Evolutionary conservation across 2,888 invertebrate genomes (phyloP).

Genomic region (Prosapia bicincta): DNA sequence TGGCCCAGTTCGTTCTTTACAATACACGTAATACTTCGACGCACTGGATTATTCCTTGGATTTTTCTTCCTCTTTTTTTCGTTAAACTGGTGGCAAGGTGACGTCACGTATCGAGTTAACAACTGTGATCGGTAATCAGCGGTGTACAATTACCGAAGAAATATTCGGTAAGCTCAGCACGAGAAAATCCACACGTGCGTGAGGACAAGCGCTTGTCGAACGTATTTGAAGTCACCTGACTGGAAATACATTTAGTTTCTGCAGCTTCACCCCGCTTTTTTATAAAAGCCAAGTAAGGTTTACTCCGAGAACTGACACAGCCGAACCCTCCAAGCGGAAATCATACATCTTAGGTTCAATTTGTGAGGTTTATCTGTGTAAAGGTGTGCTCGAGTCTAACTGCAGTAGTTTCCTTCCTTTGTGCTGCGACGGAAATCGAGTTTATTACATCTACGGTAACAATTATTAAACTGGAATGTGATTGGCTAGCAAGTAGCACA

Average conservation of each 20-base stretch:
- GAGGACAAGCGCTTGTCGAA: not conserved
- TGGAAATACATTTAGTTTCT: not conserved
- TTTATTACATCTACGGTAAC: no score
- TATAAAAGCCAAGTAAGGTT: not conserved
- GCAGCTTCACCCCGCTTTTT: not conserved
- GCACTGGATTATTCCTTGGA: no score
- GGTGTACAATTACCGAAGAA: not conserved
- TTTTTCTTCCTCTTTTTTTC: no score
- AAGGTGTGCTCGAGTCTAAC: no score
- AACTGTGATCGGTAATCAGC: not conserved
- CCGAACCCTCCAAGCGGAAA: not conserved
- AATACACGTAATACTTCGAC: no score
- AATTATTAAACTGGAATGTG: no score
- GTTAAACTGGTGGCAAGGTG: no score
- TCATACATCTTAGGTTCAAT: not conserved
- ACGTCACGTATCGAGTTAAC: not conserved
- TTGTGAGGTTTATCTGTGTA: not conserved
- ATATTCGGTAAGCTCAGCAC: not conserved
- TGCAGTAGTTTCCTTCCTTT: no score
- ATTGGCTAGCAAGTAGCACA: no score
- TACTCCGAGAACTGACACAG: not conserved
- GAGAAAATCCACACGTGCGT: not conserved
- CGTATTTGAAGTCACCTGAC: not conserved
- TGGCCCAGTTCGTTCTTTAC: no score
- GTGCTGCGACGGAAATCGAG: no score